A percentile compares a stretch with the other conserved stretches of the same genome.
phyloP scores from a whole-genome alignment of 1,140 invertebrate genomes.

The Zaprionus ornatus region DNA sequence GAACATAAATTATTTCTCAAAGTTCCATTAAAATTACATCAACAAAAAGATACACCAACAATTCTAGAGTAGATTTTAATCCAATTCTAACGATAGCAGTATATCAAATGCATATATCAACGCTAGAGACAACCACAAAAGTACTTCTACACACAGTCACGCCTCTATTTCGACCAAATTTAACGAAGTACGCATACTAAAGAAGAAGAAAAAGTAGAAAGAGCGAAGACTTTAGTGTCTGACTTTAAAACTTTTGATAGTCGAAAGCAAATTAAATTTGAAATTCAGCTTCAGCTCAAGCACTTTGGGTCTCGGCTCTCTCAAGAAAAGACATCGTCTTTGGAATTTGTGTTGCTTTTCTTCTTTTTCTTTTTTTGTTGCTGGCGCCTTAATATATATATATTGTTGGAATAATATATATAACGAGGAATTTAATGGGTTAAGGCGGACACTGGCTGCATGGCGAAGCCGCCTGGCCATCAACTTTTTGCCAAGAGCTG shows the following conservation, averaged over 20 bases:
- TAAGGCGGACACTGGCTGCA: conserved; percentile 57
- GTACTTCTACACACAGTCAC: background rate
- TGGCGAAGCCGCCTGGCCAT: conserved; percentile 58
- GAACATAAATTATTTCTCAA: background rate
- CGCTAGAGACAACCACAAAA: too few species aligned
- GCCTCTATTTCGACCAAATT: background rate
- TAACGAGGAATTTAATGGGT: conserved; percentile 65
- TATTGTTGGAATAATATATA: conserved; percentile 66
- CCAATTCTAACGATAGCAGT: too few species aligned
- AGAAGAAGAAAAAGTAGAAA: background rate
- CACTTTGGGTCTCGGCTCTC: background rate
- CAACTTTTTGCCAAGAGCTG: conserved; percentile 75
- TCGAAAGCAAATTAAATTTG: conserved; percentile 10
- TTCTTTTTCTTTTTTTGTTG: background rate
- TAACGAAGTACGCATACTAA: background rate
- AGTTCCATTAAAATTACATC: background rate
- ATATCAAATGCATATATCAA: too few species aligned
- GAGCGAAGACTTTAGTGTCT: background rate
- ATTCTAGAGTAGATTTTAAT: too few species aligned
- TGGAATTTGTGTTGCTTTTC: conserved; percentile 30
- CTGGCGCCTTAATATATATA: conserved; percentile 23
- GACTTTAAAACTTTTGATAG: background rate
- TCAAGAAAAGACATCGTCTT: conserved; percentile 14
- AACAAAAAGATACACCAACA: background rate
- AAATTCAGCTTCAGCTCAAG: background rate